These are phyloP conservation scores for Spheniscus humboldti DNA, from an alignment of 2,797 vertebrate species.

Conservation along the genomic window DNA sequence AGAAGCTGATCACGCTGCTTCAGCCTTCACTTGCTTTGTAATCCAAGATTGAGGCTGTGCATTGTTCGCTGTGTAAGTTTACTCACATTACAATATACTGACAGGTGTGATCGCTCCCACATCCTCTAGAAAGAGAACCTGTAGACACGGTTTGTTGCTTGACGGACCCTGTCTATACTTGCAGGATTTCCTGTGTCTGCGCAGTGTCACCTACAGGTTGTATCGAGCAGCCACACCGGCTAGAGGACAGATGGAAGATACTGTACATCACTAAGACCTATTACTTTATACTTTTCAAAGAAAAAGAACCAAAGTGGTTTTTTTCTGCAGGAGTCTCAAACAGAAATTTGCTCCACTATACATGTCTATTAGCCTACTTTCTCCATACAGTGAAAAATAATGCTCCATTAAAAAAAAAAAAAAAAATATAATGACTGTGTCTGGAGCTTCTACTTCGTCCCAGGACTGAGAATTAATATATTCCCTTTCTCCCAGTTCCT, in stretches of 20 bases:
- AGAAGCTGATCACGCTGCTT: not conserved
- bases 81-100: not conserved
- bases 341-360: not conserved
- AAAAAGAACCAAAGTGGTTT: not conserved
- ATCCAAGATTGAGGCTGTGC: not conserved
- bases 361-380: not conserved
- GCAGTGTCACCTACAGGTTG: not conserved
- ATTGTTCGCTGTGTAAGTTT: not conserved
- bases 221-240: not conserved
- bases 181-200: not conserved
- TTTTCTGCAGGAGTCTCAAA: not conserved
- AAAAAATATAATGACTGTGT: not conserved
- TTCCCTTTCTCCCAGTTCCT: not conserved
- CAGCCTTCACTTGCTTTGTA: not conserved
- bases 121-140: not conserved
- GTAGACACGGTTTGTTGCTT: not conserved
- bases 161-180: not conserved
- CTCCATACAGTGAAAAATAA: not conserved
- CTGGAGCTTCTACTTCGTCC: not conserved
- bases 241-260: not conserved
- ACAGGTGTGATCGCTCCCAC: accelerated
- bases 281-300: not conserved
- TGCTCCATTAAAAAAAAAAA: not conserved
- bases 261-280: not conserved
- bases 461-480: not conserved